A percentile compares a stretch with the other conserved stretches of the same genome.
Conservation (phyloP, 2,888 invertebrate species). For the Orthosia gracilis region DNA sequence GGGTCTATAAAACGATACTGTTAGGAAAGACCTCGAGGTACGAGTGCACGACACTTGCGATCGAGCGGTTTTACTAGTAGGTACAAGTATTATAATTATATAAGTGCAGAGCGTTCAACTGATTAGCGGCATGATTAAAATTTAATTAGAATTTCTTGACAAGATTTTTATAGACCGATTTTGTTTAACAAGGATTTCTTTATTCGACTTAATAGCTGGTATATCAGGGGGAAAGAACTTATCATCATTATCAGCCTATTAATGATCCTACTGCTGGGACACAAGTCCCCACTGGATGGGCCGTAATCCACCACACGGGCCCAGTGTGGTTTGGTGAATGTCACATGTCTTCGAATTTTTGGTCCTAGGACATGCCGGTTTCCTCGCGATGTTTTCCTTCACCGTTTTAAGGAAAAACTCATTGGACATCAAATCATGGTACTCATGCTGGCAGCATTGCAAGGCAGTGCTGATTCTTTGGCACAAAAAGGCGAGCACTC, state of each 20-base stretch:
- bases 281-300: too few relatives aligned
- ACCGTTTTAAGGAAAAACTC: neutral
- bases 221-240: neutral
- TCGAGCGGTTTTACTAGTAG: neutral
- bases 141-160: neutral
- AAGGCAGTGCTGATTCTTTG: too few relatives aligned
- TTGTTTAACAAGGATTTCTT: neutral
- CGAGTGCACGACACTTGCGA: neutral
- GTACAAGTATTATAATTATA: conserved; percentile 18
- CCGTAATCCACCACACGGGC: too few relatives aligned
- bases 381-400: too few relatives aligned
- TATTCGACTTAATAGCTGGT: neutral
- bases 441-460: too few relatives aligned
- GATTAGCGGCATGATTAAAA: conserved; percentile 15
- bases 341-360: too few relatives aligned
- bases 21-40: conserved; percentile 10
- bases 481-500: too few relatives aligned
- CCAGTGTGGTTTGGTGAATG: too few relatives aligned
- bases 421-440: too few relatives aligned
- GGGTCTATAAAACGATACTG: conserved; percentile 29
- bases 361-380: too few relatives aligned
- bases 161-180: neutral
- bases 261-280: too few relatives aligned
- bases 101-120: neutral
- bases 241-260: too few relatives aligned